phyloP scores from a whole-genome alignment of 2,113 vertebrate species.

The Thomomys bottae region DNA sequence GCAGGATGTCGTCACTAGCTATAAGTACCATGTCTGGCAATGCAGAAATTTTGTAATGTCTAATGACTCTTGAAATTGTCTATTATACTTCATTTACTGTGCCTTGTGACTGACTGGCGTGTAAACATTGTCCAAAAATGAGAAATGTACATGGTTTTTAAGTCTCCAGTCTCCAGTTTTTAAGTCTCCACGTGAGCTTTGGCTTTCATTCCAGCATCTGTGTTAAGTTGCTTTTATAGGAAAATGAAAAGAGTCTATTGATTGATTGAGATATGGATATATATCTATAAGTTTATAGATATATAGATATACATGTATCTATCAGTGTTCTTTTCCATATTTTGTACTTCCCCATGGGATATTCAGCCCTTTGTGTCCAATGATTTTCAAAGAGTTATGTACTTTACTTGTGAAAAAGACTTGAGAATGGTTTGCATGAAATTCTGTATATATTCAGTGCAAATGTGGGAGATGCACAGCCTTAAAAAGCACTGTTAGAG shows the following conservation, averaged over 20 bases:
- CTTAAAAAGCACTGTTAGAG: not conserved
- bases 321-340: conserved; percentile 74
- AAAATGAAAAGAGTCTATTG: conserved; percentile 79
- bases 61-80: conserved; percentile 70
- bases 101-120: conserved; percentile 77
- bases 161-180: conserved; percentile 58
- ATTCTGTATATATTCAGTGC: not conserved
- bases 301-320: conserved; percentile 22
- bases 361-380: conserved; percentile 47
- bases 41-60: conserved; percentile 74
- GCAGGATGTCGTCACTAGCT: conserved; percentile 79
- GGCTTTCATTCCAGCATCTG: conserved; percentile 71
- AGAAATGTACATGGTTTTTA: conserved; percentile 61
- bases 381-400: conserved; percentile 9
- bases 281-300: not conserved
- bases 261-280: not conserved
- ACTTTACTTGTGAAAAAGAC: conserved; percentile 47
- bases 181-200: conserved; percentile 71
- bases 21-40: conserved; percentile 75
- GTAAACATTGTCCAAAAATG: conserved; percentile 61
- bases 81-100: conserved; percentile 73
- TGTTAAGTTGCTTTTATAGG: conserved; percentile 75
- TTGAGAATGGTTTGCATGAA: conserved; percentile 62
- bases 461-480: not conserved
- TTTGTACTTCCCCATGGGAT: conserved; percentile 71